A percentile compares a stretch with the other conserved stretches of the same genome.
Evolutionary conservation across 2,888 invertebrate genomes (phyloP).

Genomic region (Lepidocyrtinus sp.): DNA sequence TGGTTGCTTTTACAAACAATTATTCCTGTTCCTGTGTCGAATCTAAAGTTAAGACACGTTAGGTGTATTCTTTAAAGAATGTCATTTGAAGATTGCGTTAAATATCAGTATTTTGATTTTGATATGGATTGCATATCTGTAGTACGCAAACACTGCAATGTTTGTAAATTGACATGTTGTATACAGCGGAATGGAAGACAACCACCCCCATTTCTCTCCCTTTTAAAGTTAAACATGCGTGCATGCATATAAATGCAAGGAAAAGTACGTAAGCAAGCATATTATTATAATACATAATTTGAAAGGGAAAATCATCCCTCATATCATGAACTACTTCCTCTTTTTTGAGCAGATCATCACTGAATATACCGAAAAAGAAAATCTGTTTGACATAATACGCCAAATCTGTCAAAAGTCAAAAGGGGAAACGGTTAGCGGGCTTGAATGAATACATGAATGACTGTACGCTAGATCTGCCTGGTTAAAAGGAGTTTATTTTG

Average conservation of each 20-base stretch:
- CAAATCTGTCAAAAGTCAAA: constrained; percentile 61
- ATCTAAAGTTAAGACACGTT: too few relatives aligned
- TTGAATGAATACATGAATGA: constrained; percentile 14
- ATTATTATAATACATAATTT: constrained; percentile 9
- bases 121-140: too few relatives aligned
- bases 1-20: too few relatives aligned
- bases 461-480: background rate
- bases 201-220: constrained; percentile 4
- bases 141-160: too few relatives aligned
- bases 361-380: constrained; percentile 33
- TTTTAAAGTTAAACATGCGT: constrained; percentile 26
- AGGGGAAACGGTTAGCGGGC: constrained; percentile 36
- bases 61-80: too few relatives aligned
- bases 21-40: too few relatives aligned
- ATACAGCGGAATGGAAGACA: constrained; percentile 5
- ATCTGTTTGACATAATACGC: constrained; percentile 57
- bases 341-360: constrained; percentile 14
- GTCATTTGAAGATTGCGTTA: too few relatives aligned
- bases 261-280: background rate
- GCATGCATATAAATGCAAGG: constrained; percentile 15
- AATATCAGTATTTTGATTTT: too few relatives aligned
- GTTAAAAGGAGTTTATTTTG: constrained; percentile 48
- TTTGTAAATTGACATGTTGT: too few relatives aligned
- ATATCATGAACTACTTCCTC: constrained; percentile 9
- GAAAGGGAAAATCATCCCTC: constrained; percentile 13